Evolutionary conservation across 2,888 invertebrate species (phyloP), one percentile per base, ranked within the genome.

Genomic region (Rhogogaster chlorosoma): DNA sequence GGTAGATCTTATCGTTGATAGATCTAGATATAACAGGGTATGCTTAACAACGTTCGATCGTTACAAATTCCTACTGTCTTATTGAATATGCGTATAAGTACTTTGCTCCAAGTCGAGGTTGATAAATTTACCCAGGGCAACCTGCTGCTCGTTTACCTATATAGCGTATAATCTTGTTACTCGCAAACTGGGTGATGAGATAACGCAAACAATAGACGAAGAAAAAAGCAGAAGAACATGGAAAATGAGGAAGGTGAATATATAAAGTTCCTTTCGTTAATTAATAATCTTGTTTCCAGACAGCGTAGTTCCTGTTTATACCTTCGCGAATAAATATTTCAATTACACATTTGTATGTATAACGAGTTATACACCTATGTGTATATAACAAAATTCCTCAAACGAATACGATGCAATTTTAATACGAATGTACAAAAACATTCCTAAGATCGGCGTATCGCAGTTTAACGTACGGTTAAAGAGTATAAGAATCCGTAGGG

Each of bases 61-160:
- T 80, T 61, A 80, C 80, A 38, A 80, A 80, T 61, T 80, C 80
- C 61, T 36, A 26, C 61, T 61, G 80, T 73, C 38, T 73, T n/a
- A 26, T 26, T 26, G 26, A 2, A 4, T 73, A 22, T 29, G 42
- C 15, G 22, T 42, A 42, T 42, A 42, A 38, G 71, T n/a, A 42
- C 15, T 32, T n/a, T 57, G n/a, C 26, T n/a, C 38, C 38, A 2
- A 22, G 9, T n/a, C 4, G 42, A 42, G 6, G 42, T 61, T 49
- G 36, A 61, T 80, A 80, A 80, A 80, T 80, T 38, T 80, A 29
- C 38, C 38, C 61, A 26, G 61, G 61, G 80, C 26, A 61, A 61
- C 57, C 77, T 53, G 77, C 75, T 67, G 12, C 70, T n/a, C 70
- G 6, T 70, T n/a, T 18, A 70, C 18, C 32, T 70, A n/a, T 36